phyloP scores from a whole-genome alignment of 64 coral and sea anemone species.

The Porites lutea region DNA sequence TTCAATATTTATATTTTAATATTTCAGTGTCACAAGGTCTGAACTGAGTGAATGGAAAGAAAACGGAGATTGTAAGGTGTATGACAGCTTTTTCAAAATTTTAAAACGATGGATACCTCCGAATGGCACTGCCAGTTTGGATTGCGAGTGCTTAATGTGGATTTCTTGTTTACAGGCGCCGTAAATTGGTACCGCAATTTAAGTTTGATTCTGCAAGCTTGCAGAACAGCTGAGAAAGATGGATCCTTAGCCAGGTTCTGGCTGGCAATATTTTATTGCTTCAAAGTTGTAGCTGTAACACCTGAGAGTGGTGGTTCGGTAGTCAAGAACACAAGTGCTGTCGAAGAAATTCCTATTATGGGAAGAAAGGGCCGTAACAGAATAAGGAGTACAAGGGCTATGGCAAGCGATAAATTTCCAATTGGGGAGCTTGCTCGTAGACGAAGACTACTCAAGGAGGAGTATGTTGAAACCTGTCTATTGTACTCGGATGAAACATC shows the following conservation, averaged over 20 bases:
- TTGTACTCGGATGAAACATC: constrained; percentile 42
- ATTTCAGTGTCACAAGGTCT: constrained; percentile 27
- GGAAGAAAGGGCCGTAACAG: constrained; percentile 45
- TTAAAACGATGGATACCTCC: constrained; percentile 45
- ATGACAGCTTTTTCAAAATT: constrained; percentile 48
- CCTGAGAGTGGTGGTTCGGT: constrained; percentile 24
- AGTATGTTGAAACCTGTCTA: constrained; percentile 45
- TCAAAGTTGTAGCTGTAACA: constrained; percentile 69
- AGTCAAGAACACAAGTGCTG: constrained; percentile 54
- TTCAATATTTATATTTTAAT: constrained; percentile 38
- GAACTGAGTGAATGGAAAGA: constrained; percentile 16
- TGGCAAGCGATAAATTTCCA: constrained; percentile 58
- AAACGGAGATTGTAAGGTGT: constrained; percentile 30
- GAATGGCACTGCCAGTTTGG: constrained; percentile 25
- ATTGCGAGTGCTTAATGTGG: constrained; percentile 27
- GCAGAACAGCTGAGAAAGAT: constrained; percentile 34
- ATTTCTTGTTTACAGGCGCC: constrained; percentile 36
- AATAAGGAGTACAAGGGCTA: constrained; percentile 59
- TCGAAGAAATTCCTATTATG: constrained; percentile 50
- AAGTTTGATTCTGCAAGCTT: constrained; percentile 33
- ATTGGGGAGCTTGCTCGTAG: constrained; percentile 32
- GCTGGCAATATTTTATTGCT: constrained; percentile 55
- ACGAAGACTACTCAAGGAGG: constrained; percentile 41
- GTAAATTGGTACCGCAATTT: constrained; percentile 45
- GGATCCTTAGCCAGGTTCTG: constrained; percentile 50